Percentiles rank a stretch among this genome's conserved stretches.
phyloP scores from a whole-genome alignment of 1,140 invertebrate species.

The Laupala kohalensis region DNA sequence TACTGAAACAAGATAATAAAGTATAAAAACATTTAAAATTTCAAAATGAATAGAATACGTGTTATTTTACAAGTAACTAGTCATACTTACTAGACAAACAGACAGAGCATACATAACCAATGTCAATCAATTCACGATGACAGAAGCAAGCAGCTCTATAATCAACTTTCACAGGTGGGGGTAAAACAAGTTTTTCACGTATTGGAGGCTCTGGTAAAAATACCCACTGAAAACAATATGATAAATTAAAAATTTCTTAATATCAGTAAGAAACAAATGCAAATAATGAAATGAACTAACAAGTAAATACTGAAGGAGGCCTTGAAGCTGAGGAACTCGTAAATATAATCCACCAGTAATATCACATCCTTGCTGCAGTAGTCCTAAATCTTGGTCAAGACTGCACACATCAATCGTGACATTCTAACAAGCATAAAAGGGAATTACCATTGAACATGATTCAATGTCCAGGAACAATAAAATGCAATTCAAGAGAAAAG shows the following conservation, averaged over 20 bases:
- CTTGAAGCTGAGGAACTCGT: conserved; percentile 58
- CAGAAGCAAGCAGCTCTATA: conserved; percentile 96
- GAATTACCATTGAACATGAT: not conserved
- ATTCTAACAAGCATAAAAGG: conserved; percentile 45
- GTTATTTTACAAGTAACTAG: conserved; percentile 2
- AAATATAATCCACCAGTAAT: conserved; percentile 87
- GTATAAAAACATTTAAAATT: not conserved
- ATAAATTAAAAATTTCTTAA: not conserved
- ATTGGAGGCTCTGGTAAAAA: conserved; percentile 75
- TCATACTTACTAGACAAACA: conserved; percentile 77
- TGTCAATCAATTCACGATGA: conserved; percentile 88
- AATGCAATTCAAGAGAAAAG: not conserved
- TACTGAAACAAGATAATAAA: conserved; percentile 51
- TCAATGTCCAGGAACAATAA: not conserved
- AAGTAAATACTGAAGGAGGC: conserved; percentile 86
- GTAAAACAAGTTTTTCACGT: conserved; percentile 71
- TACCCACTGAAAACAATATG: conserved; percentile 58
- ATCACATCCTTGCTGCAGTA: conserved; percentile 91
- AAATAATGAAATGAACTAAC: conserved; percentile 31
- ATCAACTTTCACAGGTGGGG: conserved; percentile 81
- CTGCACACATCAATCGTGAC: conserved; percentile 89
- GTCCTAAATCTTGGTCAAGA: conserved; percentile 75
- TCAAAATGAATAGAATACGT: not conserved
- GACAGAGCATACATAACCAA: conserved; percentile 94
- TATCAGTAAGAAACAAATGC: not conserved